phyloP scores from a whole-genome alignment of 2,113 vertebrate genomes.

The Hemiprocne comata region DNA sequence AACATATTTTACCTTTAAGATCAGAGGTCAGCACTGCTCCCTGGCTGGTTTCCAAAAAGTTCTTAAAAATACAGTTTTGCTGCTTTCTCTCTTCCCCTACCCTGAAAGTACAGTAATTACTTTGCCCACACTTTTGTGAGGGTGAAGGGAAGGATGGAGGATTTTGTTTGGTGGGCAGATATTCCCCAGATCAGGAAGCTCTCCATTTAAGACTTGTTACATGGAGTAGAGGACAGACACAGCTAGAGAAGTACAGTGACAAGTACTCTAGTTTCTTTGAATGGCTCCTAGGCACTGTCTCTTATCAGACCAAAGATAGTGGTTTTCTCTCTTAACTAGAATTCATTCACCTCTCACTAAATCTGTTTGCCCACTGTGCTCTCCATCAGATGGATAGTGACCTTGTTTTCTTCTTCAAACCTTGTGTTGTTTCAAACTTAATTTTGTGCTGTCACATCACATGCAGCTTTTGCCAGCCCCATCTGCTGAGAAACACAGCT shows the following conservation, averaged over 20 bases:
- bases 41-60: background rate
- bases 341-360: conserved; percentile 45
- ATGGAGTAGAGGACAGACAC: background rate
- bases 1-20: background rate
- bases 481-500: conserved; percentile 56
- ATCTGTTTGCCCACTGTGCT: conserved; percentile 64
- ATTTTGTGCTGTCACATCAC: conserved; percentile 43
- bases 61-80: conserved; percentile 26
- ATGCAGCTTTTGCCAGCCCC: conserved; percentile 19
- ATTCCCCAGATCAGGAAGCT: background rate
- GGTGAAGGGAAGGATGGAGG: background rate
- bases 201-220: background rate
- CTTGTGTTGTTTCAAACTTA: conserved; percentile 37
- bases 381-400: conserved; percentile 37
- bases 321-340: background rate
- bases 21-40: background rate
- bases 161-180: background rate
- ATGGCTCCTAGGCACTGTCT: background rate
- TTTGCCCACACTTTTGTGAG: background rate
- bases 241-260: background rate
- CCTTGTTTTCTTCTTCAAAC: conserved; percentile 59
- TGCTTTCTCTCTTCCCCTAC: background rate
- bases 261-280: background rate
- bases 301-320: background rate
- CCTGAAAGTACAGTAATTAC: too few species aligned